Evolutionary conservation across 2,113 vertebrate genomes (phyloP).

Genomic region (Psilopsiagon aymara): DNA sequence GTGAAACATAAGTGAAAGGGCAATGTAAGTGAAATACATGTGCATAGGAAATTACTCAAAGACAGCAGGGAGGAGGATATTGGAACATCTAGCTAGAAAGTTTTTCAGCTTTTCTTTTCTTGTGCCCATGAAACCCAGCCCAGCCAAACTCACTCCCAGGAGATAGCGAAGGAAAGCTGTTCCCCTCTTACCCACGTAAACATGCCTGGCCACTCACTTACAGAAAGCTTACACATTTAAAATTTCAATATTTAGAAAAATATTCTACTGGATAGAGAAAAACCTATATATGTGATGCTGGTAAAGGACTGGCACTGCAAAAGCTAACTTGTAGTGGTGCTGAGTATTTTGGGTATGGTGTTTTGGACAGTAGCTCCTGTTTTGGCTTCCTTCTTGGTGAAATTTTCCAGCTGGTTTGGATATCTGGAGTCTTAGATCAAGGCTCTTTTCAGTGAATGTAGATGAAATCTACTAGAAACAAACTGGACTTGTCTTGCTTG

Average conservation of each 20-base stretch:
- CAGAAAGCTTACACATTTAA: not conserved
- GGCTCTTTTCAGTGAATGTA: not conserved
- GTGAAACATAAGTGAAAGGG: not conserved
- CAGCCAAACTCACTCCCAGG: not conserved
- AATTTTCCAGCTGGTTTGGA: not conserved
- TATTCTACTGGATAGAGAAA: not conserved
- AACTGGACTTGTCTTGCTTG: not conserved
- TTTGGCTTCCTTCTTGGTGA: not conserved
- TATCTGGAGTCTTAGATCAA: not conserved
- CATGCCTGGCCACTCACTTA: not conserved
- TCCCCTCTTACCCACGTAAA: not conserved
- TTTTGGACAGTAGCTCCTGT: not conserved
- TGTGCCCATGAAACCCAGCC: not conserved
- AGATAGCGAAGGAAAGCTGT: not conserved
- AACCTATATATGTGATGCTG: not conserved
- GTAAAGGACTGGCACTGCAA: not conserved
- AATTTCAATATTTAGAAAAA: not conserved
- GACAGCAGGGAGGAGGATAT: not conserved
- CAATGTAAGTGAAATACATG: not conserved
- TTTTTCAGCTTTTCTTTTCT: not conserved
- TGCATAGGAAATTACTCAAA: not conserved
- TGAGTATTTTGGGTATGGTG: not conserved
- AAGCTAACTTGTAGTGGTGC: not conserved
- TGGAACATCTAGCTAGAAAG: not conserved
- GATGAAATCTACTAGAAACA: not conserved